These are phyloP conservation scores for Datnioides undecimradiatus DNA, from an alignment of 2,113 vertebrate genomes.

Conservation along the genomic window DNA sequence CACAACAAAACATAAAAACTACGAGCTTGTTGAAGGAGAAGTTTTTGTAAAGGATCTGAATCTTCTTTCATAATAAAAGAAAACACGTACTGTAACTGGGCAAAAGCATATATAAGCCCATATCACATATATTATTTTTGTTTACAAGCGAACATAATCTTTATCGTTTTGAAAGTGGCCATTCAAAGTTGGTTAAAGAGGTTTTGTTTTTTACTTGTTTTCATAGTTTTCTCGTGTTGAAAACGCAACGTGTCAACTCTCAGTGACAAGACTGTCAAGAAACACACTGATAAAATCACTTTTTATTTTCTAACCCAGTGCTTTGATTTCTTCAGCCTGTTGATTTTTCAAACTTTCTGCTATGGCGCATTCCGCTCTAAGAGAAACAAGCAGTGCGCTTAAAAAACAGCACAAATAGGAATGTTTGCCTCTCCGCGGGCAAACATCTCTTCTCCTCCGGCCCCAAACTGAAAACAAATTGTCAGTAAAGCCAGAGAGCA, in stretches of 20 bases:
- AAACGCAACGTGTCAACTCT: background rate
- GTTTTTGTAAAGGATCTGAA: background rate
- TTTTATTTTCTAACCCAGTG: background rate
- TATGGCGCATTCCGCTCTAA: constrained; percentile 21
- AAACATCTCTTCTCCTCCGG: constrained; percentile 11
- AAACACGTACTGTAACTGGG: too few species aligned
- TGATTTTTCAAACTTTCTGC: constrained; percentile 74
- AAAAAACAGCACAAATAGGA: constrained; percentile 17
- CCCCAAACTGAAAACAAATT: background rate
- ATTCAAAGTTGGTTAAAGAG: too few species aligned
- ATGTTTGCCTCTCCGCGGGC: background rate
- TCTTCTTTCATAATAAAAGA: background rate
- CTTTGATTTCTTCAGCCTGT: constrained; percentile 67
- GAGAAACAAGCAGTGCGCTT: background rate
- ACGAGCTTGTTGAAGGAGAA: background rate
- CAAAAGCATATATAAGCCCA: too few species aligned
- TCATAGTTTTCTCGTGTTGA: background rate
- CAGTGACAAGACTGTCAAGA: background rate
- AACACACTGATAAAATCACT: background rate
- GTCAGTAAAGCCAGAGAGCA: background rate
- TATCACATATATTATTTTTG: too few species aligned
- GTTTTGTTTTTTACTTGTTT: too few species aligned
- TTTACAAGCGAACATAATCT: too few species aligned
- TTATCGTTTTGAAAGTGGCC: background rate
- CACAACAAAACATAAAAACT: background rate